A percentile compares a stretch with the other conserved stretches of the same genome.
Evolutionary conservation across 2,113 vertebrate species (phyloP).

Genomic region (Aphelocoma coerulescens): DNA sequence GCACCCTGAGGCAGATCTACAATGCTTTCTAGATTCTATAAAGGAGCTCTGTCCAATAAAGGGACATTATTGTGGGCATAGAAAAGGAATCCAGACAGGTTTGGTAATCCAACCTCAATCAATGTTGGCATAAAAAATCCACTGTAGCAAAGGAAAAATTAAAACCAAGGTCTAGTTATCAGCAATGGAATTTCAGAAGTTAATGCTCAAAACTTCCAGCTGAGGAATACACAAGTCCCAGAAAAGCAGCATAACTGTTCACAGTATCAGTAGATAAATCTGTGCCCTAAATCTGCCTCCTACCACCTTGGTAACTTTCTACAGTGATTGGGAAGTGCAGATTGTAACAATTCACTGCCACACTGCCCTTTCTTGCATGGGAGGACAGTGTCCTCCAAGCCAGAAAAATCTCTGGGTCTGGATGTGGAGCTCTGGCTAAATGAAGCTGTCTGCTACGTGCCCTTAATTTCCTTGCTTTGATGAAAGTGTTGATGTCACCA

Average conservation of each 20-base stretch:
- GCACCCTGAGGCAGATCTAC: background rate
- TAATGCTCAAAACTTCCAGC: background rate
- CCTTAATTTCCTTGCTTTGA: slow-evolving; percentile 36
- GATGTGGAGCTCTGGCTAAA: background rate
- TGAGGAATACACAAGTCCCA: background rate
- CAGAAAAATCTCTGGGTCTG: background rate
- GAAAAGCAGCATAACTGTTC: background rate
- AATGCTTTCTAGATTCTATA: background rate
- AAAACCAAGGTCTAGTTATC: background rate
- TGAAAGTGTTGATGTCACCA: slow-evolving; percentile 34
- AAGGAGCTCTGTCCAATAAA: background rate
- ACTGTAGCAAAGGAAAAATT: background rate
- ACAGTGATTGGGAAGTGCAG: background rate
- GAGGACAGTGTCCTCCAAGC: background rate
- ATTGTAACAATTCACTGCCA: background rate
- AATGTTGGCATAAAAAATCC: background rate
- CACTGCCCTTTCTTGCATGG: background rate
- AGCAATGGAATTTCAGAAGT: background rate
- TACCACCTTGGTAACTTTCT: background rate
- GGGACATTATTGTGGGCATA: background rate
- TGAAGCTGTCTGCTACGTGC: background rate
- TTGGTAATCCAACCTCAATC: background rate
- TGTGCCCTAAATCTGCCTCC: background rate
- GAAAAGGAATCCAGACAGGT: background rate
- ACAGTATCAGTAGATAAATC: background rate